Conservation (phyloP, 2,113 vertebrate species). For the Phalacrocorax pelagicus region DNA sequence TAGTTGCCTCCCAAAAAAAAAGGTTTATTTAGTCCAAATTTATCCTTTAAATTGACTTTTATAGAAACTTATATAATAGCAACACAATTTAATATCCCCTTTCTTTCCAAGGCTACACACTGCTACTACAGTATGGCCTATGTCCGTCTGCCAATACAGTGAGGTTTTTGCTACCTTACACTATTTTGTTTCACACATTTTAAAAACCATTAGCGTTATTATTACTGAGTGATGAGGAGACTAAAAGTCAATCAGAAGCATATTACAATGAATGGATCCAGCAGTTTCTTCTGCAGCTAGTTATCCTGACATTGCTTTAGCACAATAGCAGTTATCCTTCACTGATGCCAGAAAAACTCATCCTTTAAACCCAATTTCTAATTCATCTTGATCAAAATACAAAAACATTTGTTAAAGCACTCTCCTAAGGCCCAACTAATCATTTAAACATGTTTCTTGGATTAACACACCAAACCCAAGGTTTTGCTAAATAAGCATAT, state of each 20-base stretch:
- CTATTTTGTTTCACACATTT: neutral
- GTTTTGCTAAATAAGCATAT: neutral
- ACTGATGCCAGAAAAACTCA: neutral
- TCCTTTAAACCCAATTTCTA: neutral
- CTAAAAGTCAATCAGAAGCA: neutral
- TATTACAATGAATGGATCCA: neutral
- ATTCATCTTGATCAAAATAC: neutral
- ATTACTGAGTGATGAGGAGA: neutral
- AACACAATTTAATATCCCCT: neutral
- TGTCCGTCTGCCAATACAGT: neutral
- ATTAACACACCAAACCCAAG: neutral
- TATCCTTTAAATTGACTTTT: neutral
- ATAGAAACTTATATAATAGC: rapidly evolving
- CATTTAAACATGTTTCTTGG: neutral
- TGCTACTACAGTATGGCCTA: neutral
- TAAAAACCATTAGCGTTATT: neutral
- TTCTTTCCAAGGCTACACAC: neutral
- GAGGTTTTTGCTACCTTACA: neutral
- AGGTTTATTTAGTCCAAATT: neutral
- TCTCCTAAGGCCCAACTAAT: neutral
- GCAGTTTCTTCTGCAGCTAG: neutral
- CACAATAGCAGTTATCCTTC: neutral
- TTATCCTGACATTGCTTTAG: neutral
- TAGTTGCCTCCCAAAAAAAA: neutral
- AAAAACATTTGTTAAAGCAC: neutral